Evolutionary conservation across 1,140 invertebrate genomes (phyloP).

Genomic region (Tyrophagus putrescentiae): DNA sequence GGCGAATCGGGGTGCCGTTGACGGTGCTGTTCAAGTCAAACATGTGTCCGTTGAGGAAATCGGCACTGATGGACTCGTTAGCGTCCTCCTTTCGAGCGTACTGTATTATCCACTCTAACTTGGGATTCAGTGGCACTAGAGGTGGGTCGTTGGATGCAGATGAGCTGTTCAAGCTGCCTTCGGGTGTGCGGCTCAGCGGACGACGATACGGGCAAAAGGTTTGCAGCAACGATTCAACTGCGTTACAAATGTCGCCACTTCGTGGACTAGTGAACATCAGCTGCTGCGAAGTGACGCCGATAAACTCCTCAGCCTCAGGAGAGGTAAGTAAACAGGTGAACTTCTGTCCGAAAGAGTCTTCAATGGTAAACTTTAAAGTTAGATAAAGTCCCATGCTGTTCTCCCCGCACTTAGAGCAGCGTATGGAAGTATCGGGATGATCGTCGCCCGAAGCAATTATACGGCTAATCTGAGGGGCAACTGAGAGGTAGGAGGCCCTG

Average conservation of each 20-base stretch:
- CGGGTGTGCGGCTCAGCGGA: not conserved
- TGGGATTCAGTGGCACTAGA: not conserved
- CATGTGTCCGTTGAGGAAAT: too few species aligned
- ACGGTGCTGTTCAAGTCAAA: too few species aligned
- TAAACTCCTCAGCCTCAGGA: conserved; percentile 1
- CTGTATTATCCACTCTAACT: conserved; percentile 5
- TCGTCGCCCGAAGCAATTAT: not conserved
- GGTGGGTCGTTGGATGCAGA: not conserved
- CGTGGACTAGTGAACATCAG: not conserved
- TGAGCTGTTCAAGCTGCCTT: not conserved
- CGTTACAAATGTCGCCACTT: not conserved
- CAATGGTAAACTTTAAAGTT: conserved; percentile 6
- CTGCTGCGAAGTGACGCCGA: not conserved
- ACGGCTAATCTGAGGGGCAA: not conserved
- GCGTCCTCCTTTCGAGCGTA: not conserved
- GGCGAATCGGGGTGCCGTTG: too few species aligned
- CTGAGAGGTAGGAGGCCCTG: not conserved
- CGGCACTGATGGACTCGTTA: too few species aligned
- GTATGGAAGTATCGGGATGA: not conserved
- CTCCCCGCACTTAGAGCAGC: not conserved
- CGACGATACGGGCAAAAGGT: not conserved
- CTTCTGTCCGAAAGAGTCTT: not conserved
- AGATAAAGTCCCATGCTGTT: not conserved
- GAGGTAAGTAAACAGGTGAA: not conserved
- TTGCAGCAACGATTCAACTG: not conserved